Percentiles rank a stretch among this genome's conserved stretches.
Conservation (phyloP, 1,140 invertebrate species). For the Bombus waltoni region DNA sequence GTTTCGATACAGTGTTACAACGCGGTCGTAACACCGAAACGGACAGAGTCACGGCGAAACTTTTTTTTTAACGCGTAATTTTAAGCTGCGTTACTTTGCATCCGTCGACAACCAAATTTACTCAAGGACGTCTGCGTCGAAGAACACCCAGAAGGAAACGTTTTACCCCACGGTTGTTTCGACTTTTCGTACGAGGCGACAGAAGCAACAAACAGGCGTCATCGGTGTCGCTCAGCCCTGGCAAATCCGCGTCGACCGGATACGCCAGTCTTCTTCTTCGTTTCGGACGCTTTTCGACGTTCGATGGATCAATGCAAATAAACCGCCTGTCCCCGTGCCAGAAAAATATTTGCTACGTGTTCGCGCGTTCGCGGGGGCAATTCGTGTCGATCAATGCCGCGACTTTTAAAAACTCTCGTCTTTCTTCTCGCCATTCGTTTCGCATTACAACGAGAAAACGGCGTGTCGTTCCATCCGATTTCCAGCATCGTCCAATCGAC, state of each 20-base stretch:
- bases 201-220: conserved; percentile 75
- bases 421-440: conserved; percentile 10
- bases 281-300: conserved; percentile 62
- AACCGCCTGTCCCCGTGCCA: conserved; percentile 61
- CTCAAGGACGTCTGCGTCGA: not conserved
- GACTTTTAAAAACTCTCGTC: not conserved
- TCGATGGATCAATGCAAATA: conserved; percentile 74
- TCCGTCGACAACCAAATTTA: conserved; percentile 10
- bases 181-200: conserved; percentile 69
- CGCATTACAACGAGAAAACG: not conserved
- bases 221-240: conserved; percentile 60
- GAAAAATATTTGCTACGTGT: conserved; percentile 66
- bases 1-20: not conserved
- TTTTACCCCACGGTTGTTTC: conserved; percentile 61
- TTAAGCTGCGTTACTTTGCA: not conserved
- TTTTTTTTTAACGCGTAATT: not conserved
- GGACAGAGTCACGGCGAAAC: not conserved
- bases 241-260: conserved; percentile 69
- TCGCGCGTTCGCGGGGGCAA: not conserved
- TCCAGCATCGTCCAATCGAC: no score
- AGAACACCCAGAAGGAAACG: conserved; percentile 66
- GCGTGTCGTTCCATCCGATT: no score
- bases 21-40: not conserved
- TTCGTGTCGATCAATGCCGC: conserved; percentile 23
- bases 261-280: conserved; percentile 66